Percentiles rank a stretch among this genome's conserved stretches.
phyloP scores from a whole-genome alignment of 2,888 invertebrate species.

The Erpobdella octoculata region DNA sequence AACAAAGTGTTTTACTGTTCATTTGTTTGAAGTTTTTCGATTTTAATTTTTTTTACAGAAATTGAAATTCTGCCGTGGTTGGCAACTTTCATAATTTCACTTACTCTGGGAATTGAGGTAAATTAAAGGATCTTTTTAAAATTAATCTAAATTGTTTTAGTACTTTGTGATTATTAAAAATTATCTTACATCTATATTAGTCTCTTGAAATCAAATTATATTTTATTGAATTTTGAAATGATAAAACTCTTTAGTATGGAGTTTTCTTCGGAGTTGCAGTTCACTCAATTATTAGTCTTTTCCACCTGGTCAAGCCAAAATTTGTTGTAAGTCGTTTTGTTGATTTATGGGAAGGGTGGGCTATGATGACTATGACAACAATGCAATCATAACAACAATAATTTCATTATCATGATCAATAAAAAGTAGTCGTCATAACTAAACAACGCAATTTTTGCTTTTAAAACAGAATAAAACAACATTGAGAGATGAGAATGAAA shows the following conservation, averaged over 20 bases:
- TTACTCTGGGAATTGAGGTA: conserved; percentile 23
- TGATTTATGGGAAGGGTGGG: too few species aligned
- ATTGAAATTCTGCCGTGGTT: conserved; percentile 22
- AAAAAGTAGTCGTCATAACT: neutral
- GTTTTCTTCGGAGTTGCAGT: conserved; percentile 20
- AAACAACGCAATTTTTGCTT: neutral
- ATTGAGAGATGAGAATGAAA: neutral
- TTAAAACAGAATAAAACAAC: neutral
- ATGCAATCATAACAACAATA: too few species aligned
- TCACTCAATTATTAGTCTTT: conserved; percentile 5
- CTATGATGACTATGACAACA: too few species aligned
- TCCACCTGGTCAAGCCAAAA: neutral
- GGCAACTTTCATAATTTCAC: conserved; percentile 21
- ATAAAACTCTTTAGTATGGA: conserved; percentile 8
- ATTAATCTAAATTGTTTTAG: too few species aligned
- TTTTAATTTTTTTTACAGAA: conserved; percentile 4
- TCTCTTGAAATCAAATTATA: neutral
- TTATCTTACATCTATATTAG: too few species aligned
- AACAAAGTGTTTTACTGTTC: too few species aligned
- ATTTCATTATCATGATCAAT: too few species aligned
- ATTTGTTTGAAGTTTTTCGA: neutral
- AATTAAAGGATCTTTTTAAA: neutral
- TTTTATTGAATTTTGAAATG: neutral
- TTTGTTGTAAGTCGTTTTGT: too few species aligned
- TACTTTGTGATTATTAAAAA: too few species aligned